These are phyloP conservation scores for Anorthoa munda DNA, from an alignment of 2,888 invertebrate genomes.

Conservation along the genomic window DNA sequence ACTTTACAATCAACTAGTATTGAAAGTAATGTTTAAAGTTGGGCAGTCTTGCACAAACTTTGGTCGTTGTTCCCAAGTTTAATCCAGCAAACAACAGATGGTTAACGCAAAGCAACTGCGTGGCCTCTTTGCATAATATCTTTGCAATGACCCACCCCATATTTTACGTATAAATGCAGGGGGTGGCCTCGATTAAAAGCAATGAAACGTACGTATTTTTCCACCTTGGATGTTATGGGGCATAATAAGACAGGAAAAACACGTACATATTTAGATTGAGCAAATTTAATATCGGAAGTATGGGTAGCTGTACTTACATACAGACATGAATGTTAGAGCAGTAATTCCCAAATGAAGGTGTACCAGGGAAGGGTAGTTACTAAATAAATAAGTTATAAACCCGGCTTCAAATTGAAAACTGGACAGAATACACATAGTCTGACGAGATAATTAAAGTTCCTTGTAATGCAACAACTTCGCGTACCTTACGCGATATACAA, in stretches of 20 bases:
- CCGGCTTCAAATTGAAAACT: neutral
- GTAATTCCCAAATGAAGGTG: neutral
- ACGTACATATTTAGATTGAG: slow-evolving; percentile 16
- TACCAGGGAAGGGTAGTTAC: neutral
- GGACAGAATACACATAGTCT: neutral
- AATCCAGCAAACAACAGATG: slow-evolving; percentile 21
- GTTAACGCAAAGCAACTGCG: slow-evolving; percentile 32
- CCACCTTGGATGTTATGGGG: slow-evolving; percentile 7
- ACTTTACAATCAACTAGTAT: slow-evolving; percentile 30
- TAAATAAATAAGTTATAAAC: neutral
- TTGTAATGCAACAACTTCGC: neutral
- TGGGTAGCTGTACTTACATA: neutral
- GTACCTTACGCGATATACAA: neutral
- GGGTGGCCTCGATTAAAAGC: slow-evolving; percentile 48
- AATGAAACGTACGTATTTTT: slow-evolving; percentile 26
- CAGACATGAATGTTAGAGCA: neutral
- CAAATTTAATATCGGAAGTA: slow-evolving; percentile 7
- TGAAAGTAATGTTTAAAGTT: slow-evolving; percentile 39
- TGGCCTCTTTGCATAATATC: slow-evolving; percentile 55
- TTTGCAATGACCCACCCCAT: slow-evolving; percentile 47
- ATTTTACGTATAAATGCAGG: slow-evolving; percentile 38
- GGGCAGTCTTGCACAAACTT: slow-evolving; percentile 25
- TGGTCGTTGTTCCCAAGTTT: slow-evolving; percentile 23
- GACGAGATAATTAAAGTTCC: slow-evolving; percentile 4
- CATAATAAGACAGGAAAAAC: slow-evolving; percentile 19